These are phyloP conservation scores for Porites australiensis DNA, from an alignment of 64 coral and sea anemone genomes.

Conservation along the genomic window DNA sequence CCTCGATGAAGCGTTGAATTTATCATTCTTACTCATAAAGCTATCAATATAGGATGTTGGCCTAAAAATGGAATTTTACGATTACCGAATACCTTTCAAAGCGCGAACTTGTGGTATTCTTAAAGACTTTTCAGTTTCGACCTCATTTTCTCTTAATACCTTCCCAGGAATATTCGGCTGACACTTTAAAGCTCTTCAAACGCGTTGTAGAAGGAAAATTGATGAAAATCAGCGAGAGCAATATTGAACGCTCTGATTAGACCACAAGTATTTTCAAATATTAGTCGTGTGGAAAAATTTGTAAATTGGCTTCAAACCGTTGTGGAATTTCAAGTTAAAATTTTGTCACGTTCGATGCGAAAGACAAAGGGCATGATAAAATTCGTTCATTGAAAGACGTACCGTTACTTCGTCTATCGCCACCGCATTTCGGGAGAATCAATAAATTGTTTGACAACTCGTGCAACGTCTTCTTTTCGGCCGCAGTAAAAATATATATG, in stretches of 20 bases:
- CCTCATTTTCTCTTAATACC: background rate
- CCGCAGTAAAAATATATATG: slow-evolving; percentile 17
- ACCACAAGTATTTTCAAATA: slow-evolving; percentile 45
- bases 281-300: slow-evolving; percentile 38
- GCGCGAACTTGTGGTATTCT: too few relatives aligned
- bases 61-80: background rate
- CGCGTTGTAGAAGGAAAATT: background rate
- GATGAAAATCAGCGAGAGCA: background rate
- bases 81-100: background rate
- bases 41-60: slow-evolving; percentile 5
- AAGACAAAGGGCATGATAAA: background rate
- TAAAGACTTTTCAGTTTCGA: background rate
- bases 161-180: background rate
- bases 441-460: background rate
- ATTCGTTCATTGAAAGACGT: background rate
- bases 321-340: background rate
- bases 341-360: slow-evolving; percentile 5
- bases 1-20: background rate
- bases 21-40: background rate
- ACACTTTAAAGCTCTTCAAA: background rate
- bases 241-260: slow-evolving; percentile 17
- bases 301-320: background rate
- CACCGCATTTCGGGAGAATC: background rate
- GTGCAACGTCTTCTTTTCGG: background rate
- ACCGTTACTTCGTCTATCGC: background rate